Base-by-base conservation (phyloP, 2,797 vertebrate genomes). In the Tragopan temminckii region DNA sequence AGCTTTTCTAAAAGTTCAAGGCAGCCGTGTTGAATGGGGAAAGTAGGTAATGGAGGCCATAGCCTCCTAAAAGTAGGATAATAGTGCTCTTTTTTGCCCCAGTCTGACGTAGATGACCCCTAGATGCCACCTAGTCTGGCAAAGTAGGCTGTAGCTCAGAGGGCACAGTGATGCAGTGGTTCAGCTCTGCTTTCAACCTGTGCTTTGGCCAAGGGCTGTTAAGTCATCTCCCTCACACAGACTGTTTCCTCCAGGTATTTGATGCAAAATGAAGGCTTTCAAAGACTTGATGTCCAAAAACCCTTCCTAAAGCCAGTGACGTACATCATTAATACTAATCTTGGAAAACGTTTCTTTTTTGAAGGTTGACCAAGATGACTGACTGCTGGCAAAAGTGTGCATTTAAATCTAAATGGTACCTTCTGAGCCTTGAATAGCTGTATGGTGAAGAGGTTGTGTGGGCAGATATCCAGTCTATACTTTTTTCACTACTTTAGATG, bases 1-100 rank as follows among this genome's bases (percentile, higher is more conserved):
- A 74, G 46, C 70, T 89, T 94, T 77, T 88, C 88, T 93, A 42
- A 27, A 61, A 45, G 25, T 45, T 91, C 88, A 84, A 33, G 79
- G 33, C 58, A 75, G 79, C 85, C 85, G 33, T 27, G 12, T 0
- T 68, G 77, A 59, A 57, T 13, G 31, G 85, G 45, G 40, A 78
- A 78, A 16, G 6, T 24, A 14, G 8, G 38, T 7, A 89, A 59
- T 2, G 4, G 50, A 85, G 38, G 50, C 35, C 79, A 75, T 20
- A 53, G 59, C n/a, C 50, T 4, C 2, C 45, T 46, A 55, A 68
- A 64, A 88, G 29, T 4, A 83, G 5, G 5, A 6, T 6, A 36
- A 63, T 42, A 63, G 31, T 33, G 27, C 42, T 53, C 17, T 12
- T 33, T 92, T 91, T 52, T 58, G 8, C n/a, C 31, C 3, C 38